phyloP scores from a whole-genome alignment of 2,113 vertebrate genomes.

The Marcusenius ussheri region DNA sequence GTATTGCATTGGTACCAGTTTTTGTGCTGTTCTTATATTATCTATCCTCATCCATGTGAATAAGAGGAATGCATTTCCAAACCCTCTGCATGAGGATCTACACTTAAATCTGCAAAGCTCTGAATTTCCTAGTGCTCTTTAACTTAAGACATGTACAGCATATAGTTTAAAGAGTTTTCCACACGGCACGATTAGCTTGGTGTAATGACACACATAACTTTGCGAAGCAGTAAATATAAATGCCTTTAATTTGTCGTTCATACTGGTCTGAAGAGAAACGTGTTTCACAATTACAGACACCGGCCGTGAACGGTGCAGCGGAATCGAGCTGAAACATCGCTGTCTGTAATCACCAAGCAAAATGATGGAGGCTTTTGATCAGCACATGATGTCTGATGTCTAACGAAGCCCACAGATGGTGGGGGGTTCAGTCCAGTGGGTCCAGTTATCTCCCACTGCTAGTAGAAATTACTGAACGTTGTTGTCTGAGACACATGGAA shows the following conservation, averaged over 20 bases:
- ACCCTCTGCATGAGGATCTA: not conserved
- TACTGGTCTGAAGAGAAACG: constrained; percentile 33
- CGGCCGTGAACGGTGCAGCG: constrained; percentile 38
- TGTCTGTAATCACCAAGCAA: constrained; percentile 29
- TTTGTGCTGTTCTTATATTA: not conserved
- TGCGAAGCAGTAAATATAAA: constrained; percentile 39
- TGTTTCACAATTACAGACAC: constrained; percentile 40
- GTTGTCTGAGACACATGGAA: not conserved
- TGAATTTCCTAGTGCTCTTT: not conserved
- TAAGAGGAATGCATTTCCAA: not conserved
- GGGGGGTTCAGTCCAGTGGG: not conserved
- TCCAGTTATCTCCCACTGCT: not conserved
- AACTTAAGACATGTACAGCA: not conserved
- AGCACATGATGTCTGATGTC: not conserved
- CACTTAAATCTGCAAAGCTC: not conserved
- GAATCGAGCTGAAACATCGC: constrained; percentile 22
- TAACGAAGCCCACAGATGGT: not conserved
- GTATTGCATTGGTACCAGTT: not conserved
- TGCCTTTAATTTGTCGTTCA: constrained; percentile 45
- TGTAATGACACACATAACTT: constrained; percentile 28
- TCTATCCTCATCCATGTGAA: not conserved
- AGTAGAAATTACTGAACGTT: not conserved
- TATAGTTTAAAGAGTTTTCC: not conserved
- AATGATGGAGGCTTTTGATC: not conserved
- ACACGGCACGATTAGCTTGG: not conserved